Base-by-base conservation (phyloP, 2,888 invertebrate species). In the Eurois occulta region DNA sequence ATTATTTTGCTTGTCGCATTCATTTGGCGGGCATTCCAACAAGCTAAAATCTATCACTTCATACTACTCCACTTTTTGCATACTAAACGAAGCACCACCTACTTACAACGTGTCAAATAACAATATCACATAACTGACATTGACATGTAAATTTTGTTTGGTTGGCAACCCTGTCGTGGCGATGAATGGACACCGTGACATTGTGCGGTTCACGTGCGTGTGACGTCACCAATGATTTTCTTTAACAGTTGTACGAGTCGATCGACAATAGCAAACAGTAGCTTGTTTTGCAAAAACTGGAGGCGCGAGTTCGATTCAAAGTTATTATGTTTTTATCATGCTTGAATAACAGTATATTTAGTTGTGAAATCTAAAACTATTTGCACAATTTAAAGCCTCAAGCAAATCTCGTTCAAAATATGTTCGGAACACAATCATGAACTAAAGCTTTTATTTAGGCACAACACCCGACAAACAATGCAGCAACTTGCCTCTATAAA, bases 121-220 rank as follows among this genome's bases (percentile, higher is more conserved):
- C 72, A 65, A 52, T 64, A 58, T 78, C 81, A 62, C 41, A 55
- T 78, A 64, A 72, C 70, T 73, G 67, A 65, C 72, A 70, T 48
- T 75, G 62, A 52, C 55, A 74, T 67, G 71, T 48, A 55, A 62
- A 66, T 71, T 66, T 66, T 66, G 32, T 67, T 35, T 35, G 7
- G 66, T 75, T 77, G 81, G 77, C 81, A 86, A 65, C 86, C 86
- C 88, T 89, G 87, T 11, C 78, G 60, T 82, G 86, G 80, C 89
- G 77, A 89, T 92, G 92, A 94, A 93, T 92, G 91, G 89, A 88
- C 87, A 85, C 92, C 92, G 89, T 94, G 94, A 94, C 94, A 94
- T 94, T 94, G 94, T 80, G 83, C 78, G 69, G 77, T 72, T 84
- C 88, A 82, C 87, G 89, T 86, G 88, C 77, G 55, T 77, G 85